Base-by-base conservation (phyloP, 2,888 invertebrate species). In the Synergus umbraculus region DNA sequence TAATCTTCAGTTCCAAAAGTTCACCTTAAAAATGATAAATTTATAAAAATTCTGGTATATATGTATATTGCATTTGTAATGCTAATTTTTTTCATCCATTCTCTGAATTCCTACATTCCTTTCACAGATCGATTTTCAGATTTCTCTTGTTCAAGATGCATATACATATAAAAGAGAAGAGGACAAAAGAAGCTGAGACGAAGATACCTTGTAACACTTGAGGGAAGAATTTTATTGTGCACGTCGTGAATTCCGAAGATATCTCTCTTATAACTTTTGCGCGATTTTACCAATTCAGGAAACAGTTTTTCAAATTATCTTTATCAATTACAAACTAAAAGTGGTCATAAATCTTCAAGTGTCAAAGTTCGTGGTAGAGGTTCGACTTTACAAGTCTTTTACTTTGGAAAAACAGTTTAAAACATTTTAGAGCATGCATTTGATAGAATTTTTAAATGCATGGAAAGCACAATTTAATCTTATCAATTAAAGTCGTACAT, bases 251-350 rank as follows among this genome's bases (percentile, higher is more conserved):
- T 64, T 64, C 64, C 1, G 46, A 49, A 69, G 13, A 29, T 46
- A 7, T 44, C 29, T 29, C 29, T 29, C 49, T 46, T 49, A 1
- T 4, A 69, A 69, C 69, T 69, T 69, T 46, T 13, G 7, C 13
- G 22, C 29, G 29, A 46, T 69, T 69, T 46, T 69, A 49, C 2
- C 49, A 69, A 18, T 49, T 22, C 13, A 18, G 12, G 8, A 1
- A 49, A 44, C 8, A 12, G 13, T 49, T 49, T n/a, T 29, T 8
- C 9, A 37, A 69, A 44, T 13, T 69, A 49, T 69, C 29, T 29
- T 69, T 69, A 69, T 69, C 46, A 46, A 69, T 22, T 49, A 29
- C 49, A 49, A 69, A 69, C 49, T 69, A 49, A 46, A 69, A 49
- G 49, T 69, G 13, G 3, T 29, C 9, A 46, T 69, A 29, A 15